A percentile compares a stretch with the other conserved stretches of the same genome.
These are phyloP conservation scores for Buphagus erythrorhynchus DNA, from an alignment of 2,797 vertebrate species.

Conservation along the genomic window DNA sequence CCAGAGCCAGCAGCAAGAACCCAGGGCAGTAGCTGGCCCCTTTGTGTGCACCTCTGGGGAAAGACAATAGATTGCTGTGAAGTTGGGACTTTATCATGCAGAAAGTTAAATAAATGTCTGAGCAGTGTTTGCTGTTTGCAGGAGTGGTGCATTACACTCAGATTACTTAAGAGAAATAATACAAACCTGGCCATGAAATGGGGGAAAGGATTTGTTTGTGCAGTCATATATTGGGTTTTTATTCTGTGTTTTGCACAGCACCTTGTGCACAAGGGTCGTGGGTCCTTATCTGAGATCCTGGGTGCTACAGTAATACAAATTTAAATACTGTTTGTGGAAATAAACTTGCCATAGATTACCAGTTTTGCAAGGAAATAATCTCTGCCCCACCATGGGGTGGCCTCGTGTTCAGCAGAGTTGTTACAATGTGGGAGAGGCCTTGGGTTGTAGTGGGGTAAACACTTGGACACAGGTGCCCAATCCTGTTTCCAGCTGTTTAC, in stretches of 20 bases:
- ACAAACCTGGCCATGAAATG: not conserved
- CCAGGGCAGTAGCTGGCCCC: not conserved
- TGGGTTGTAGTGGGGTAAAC: not conserved
- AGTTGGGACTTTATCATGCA: constrained; percentile 11
- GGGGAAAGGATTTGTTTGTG: not conserved
- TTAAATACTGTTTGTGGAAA: not conserved
- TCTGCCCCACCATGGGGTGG: not conserved
- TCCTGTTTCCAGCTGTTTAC: not conserved
- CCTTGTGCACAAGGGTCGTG: not conserved
- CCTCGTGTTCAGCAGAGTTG: not conserved
- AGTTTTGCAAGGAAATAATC: not conserved
- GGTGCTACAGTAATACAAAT: not conserved
- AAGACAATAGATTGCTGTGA: not conserved
- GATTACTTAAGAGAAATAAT: not conserved
- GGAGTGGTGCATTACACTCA: not conserved
- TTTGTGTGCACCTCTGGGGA: not conserved
- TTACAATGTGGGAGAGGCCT: not conserved
- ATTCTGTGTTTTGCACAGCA: not conserved
- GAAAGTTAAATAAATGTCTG: constrained; percentile 36
- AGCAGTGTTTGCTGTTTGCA: constrained; percentile 44
- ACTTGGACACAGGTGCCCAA: not conserved
- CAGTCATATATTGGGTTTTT: not conserved
- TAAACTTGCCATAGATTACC: not conserved
- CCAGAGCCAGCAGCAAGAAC: not conserved
- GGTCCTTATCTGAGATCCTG: not conserved